Evolutionary conservation across 2,113 vertebrate genomes (phyloP).

Genomic region (Charina bottae): DNA sequence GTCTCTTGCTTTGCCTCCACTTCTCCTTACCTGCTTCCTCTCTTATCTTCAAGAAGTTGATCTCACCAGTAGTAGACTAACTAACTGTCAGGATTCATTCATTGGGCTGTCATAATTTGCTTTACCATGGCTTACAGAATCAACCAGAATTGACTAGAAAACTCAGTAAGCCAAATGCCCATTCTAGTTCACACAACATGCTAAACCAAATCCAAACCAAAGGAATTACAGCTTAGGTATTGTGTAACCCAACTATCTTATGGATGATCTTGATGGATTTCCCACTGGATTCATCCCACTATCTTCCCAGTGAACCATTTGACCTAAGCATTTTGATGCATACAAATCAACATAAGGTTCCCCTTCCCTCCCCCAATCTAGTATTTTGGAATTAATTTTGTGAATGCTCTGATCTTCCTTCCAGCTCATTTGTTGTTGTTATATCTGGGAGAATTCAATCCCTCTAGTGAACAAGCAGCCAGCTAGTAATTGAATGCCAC

Average conservation of each 20-base stretch:
- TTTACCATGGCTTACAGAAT: neutral
- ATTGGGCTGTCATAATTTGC: neutral
- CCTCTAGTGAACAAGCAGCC: neutral
- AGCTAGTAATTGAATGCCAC: constrained; percentile 9
- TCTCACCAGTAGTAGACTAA: neutral
- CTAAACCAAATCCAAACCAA: neutral
- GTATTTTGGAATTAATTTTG: neutral
- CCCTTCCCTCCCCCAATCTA: too few relatives aligned
- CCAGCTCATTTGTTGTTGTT: neutral
- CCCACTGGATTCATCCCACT: neutral
- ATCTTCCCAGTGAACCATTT: neutral
- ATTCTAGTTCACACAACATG: neutral
- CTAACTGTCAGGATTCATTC: neutral
- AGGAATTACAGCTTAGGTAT: neutral
- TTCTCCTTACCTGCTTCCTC: neutral
- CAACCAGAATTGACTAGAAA: neutral
- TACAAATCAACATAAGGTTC: neutral
- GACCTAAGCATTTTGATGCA: neutral
- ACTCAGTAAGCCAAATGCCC: neutral
- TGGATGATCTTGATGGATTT: neutral
- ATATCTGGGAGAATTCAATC: neutral
- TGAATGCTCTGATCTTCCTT: neutral
- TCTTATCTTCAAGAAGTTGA: neutral
- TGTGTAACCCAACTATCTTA: neutral
- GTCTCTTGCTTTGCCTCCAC: neutral